Base-by-base conservation (phyloP, 2,888 invertebrate species). In the Timema cristinae region DNA sequence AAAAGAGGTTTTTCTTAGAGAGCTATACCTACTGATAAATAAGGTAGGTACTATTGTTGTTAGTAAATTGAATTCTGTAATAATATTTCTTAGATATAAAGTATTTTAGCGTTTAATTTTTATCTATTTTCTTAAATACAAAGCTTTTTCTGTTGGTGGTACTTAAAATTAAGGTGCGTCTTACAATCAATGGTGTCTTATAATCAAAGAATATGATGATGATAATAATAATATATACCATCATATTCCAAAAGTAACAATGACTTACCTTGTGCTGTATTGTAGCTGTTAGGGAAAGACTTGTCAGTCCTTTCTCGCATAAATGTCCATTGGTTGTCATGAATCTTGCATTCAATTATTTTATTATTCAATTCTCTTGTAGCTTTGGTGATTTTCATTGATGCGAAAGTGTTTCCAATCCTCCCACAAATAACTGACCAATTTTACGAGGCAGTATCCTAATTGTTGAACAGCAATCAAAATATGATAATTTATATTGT, bases 271-370 rank as follows among this genome's bases (percentile, higher is more conserved):
- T 84, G 80, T 5, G 97, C 98, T 10, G 99, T 99, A 8, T 85
- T 87, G 76, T 82, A 90, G 76, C 93, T 92, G 83, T 99, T 99
- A 0, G 99, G 98, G 82, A 89, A 94, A 0, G 95, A 94, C 84
- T 99, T 99, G 83, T 99, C 99, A 0, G 94, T 96, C 76, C 99
- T 85, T 81, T 97, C 94, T 72, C 98, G 87, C 94, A 99, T 94
- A 81, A 94, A 97, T 69, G 90, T 87, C 99, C 99, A 99, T 76
- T 88, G 85, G 54, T 88, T 86, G 75, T 90, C 87, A 75, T 95
- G 93, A 78, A 84, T 90, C 78, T 90, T 92, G 83, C 99, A 99
- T 84, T 99, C 99, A 69, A 99, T 89, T 72, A 99, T 99, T 84
- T 98, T 97, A 79, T 92, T 92, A 83, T 99, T 88, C 68, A 94